Evolutionary conservation across 2,888 invertebrate species (phyloP).

Genomic region (Agrochola circellaris): DNA sequence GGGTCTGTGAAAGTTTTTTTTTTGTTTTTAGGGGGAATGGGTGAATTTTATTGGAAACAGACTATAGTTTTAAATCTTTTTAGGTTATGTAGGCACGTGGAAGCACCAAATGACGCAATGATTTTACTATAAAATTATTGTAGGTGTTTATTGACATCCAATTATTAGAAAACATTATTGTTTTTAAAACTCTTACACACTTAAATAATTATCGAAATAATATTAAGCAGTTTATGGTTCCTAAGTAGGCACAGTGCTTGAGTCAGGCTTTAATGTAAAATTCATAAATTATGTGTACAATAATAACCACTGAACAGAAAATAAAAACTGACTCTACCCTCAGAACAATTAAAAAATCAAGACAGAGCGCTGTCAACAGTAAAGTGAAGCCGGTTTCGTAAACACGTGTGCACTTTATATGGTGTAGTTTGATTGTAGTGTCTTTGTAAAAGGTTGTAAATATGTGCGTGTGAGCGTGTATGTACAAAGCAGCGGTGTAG

Average conservation of each 20-base stretch:
- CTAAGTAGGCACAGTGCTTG: background rate
- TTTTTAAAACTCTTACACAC: too few relatives aligned
- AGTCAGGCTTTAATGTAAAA: background rate
- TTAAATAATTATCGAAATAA: background rate
- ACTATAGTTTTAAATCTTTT: background rate
- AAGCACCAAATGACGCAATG: background rate
- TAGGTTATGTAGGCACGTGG: background rate
- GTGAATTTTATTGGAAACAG: background rate
- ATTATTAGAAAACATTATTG: background rate
- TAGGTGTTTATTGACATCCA: background rate
- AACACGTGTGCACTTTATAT: too few relatives aligned
- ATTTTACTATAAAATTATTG: background rate
- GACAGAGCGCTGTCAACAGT: too few relatives aligned
- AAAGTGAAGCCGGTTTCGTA: too few relatives aligned
- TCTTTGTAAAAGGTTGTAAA: too few relatives aligned
- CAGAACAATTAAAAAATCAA: too few relatives aligned
- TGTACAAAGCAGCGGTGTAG: too few relatives aligned
- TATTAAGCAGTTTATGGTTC: background rate
- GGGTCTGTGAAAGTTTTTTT: background rate
- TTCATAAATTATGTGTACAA: background rate
- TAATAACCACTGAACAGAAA: background rate
- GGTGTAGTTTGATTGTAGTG: too few relatives aligned
- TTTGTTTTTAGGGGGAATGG: background rate
- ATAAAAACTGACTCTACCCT: background rate
- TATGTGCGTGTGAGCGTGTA: too few relatives aligned